These are phyloP conservation scores for Sebastes steindachneri DNA, from an alignment of 2,797 vertebrate genomes.

Conservation along the genomic window DNA sequence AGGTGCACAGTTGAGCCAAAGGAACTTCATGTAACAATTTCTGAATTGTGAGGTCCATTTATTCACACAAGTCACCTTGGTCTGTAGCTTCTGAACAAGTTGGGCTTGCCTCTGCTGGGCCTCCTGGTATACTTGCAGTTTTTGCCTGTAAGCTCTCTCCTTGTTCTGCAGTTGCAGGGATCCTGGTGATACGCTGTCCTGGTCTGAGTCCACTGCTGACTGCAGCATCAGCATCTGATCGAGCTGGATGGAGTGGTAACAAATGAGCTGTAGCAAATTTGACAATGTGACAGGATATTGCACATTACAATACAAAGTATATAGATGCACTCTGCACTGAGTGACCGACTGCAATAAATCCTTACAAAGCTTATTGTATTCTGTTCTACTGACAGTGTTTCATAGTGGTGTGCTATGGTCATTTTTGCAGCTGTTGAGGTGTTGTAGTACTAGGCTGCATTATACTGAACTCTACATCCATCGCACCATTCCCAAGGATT, in stretches of 20 bases:
- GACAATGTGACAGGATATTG: background rate
- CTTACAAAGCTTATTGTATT: background rate
- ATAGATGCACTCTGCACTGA: background rate
- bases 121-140: conserved; percentile 84
- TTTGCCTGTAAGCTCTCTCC: conserved; percentile 76
- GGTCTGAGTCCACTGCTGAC: conserved; percentile 72
- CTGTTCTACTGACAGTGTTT: background rate
- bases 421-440: background rate
- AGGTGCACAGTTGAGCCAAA: background rate
- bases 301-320: background rate
- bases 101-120: conserved; percentile 86
- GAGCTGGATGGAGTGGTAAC: conserved; percentile 63
- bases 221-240: conserved; percentile 76
- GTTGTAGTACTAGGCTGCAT: background rate
- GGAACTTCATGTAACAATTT: background rate
- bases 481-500: background rate
- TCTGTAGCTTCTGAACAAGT: conserved; percentile 87
- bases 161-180: conserved; percentile 69
- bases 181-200: conserved; percentile 61
- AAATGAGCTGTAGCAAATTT: background rate
- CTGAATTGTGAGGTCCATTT: background rate
- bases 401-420: background rate
- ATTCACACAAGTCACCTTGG: conserved; percentile 73
- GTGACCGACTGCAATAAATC: background rate
- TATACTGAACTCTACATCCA: background rate